These are phyloP conservation scores for Silurus asotus DNA, from an alignment of 2,113 vertebrate species.

Conservation along the genomic window DNA sequence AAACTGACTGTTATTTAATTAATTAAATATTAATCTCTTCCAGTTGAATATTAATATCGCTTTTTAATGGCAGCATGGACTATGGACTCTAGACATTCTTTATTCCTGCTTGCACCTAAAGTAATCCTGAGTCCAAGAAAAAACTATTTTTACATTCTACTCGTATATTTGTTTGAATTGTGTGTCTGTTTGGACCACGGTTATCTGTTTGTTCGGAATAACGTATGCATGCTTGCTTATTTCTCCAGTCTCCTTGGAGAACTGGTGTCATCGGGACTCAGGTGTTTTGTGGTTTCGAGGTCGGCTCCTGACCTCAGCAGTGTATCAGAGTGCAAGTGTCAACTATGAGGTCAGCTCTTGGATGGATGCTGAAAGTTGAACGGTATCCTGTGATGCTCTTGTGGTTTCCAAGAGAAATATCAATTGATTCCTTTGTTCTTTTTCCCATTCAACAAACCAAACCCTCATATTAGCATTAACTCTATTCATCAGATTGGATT, in stretches of 20 bases:
- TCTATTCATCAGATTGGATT: constrained; percentile 68
- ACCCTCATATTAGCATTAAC: constrained; percentile 69
- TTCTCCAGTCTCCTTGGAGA: constrained; percentile 45
- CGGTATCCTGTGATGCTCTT: background rate
- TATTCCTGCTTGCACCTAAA: background rate
- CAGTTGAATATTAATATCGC: background rate
- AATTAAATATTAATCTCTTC: background rate
- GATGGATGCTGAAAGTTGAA: background rate
- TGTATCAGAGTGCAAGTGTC: constrained; percentile 45
- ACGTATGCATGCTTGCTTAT: background rate
- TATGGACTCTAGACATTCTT: background rate
- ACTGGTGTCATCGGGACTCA: constrained; percentile 33
- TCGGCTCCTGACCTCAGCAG: constrained; percentile 26
- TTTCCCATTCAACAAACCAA: constrained; percentile 47
- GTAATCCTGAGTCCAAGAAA: too few relatives aligned
- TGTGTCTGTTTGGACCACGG: background rate
- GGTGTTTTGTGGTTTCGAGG: constrained; percentile 6
- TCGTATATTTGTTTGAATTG: background rate
- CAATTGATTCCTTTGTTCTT: background rate
- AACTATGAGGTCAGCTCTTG: constrained; percentile 26
- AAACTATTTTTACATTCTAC: too few relatives aligned
- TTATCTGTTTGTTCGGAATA: background rate
- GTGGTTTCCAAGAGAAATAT: background rate
- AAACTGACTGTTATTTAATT: background rate
- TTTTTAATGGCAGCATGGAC: background rate